phyloP scores from a whole-genome alignment of 92 coral and sea anemone species.

The Scolanthus callimorphus region DNA sequence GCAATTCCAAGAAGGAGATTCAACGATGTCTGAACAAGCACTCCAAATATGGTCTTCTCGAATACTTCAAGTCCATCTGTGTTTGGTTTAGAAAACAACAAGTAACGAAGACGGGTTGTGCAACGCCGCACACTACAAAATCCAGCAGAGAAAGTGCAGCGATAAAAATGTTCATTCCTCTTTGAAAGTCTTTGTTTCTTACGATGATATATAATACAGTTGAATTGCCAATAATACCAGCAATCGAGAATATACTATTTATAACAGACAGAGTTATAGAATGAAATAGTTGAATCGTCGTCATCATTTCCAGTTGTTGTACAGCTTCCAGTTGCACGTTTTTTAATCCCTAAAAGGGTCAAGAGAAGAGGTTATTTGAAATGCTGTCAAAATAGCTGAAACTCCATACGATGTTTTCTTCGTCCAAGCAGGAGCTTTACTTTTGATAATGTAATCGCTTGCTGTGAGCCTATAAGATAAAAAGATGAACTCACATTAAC shows the following conservation, averaged over 20 bases:
- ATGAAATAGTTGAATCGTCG: too few species aligned
- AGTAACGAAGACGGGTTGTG: constrained; percentile 54
- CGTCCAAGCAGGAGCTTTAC: too few species aligned
- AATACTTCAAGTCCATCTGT: constrained; percentile 25
- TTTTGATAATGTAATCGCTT: too few species aligned
- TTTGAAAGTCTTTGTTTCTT: constrained; percentile 34
- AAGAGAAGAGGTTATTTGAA: too few species aligned
- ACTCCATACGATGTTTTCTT: too few species aligned
- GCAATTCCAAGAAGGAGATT: constrained; percentile 46
- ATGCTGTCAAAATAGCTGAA: too few species aligned
- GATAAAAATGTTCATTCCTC: constrained; percentile 52
- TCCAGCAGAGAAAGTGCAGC: constrained; percentile 46
- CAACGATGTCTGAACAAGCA: constrained; percentile 41
- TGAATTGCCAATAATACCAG: constrained; percentile 28
- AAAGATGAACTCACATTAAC: too few species aligned
- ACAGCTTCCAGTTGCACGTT: too few species aligned
- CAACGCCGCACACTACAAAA: constrained; percentile 37
- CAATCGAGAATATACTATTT: constrained; percentile 26
- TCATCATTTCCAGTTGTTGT: too few species aligned
- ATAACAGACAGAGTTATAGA: constrained; percentile 28
- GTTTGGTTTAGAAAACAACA: constrained; percentile 19
- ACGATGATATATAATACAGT: constrained; percentile 31
- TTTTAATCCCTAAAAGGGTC: too few species aligned
- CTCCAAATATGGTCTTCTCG: constrained; percentile 30
- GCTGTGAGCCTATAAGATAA: too few species aligned